phyloP scores from a whole-genome alignment of 2,113 vertebrate genomes.

The Ornithorhynchus anatinus region DNA sequence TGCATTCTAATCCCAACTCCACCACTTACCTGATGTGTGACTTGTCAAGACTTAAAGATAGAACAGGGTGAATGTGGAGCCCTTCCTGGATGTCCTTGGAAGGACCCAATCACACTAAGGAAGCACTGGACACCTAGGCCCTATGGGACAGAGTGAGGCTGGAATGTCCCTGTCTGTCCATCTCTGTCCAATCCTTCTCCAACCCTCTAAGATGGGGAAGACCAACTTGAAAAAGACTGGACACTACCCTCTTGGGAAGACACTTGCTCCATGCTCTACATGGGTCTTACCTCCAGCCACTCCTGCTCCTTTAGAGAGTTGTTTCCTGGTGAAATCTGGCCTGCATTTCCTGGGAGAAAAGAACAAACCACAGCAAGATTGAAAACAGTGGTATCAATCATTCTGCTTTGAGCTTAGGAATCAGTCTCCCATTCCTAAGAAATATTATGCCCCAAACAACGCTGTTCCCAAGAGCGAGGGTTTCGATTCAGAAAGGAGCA shows the following conservation, averaged over 20 bases:
- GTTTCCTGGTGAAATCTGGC: not conserved
- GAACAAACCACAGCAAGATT: too few relatives aligned
- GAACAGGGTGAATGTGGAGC: conserved; percentile 10
- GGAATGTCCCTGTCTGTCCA: not conserved
- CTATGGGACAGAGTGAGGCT: not conserved
- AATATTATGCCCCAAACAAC: too few relatives aligned
- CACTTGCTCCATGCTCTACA: not conserved
- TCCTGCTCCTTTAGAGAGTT: conserved; percentile 2
- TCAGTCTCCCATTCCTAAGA: too few relatives aligned
- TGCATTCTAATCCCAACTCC: too few relatives aligned
- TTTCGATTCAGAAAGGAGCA: too few relatives aligned
- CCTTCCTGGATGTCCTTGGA: conserved; percentile 19
- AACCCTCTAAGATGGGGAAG: not conserved
- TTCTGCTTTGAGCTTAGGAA: too few relatives aligned
- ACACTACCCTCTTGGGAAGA: not conserved
- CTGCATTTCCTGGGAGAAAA: conserved; percentile 45
- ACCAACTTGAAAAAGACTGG: not conserved
- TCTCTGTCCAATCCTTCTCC: not conserved
- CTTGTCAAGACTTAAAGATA: conserved; percentile 43
- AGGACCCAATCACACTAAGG: not conserved
- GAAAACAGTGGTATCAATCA: too few relatives aligned
- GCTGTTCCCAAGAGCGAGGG: too few relatives aligned
- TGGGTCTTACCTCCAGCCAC: conserved; percentile 50
- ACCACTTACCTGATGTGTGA: too few relatives aligned
- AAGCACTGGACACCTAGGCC: not conserved